These are phyloP conservation scores for Aselliscus stoliczkanus DNA, from an alignment of 2,797 vertebrate genomes.

Conservation along the genomic window DNA sequence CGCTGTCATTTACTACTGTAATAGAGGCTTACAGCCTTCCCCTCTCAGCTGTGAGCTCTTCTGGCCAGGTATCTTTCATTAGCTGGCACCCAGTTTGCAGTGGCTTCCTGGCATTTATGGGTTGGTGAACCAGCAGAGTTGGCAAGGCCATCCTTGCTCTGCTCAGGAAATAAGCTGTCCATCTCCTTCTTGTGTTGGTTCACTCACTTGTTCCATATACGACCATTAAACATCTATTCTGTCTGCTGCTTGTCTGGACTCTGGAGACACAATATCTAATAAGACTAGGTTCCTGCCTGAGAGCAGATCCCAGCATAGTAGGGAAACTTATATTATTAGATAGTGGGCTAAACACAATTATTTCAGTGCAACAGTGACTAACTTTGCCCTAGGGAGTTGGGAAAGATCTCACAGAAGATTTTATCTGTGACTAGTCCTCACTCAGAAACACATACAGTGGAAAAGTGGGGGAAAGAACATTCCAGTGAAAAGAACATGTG, in stretches of 20 bases:
- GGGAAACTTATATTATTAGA: neutral
- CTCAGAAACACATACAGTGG: neutral
- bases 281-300: neutral
- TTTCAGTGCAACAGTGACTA: neutral
- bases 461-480: neutral
- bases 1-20: neutral
- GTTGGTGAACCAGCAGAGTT: fast-evolving
- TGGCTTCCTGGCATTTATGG: neutral
- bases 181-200: neutral
- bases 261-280: neutral
- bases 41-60: neutral
- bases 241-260: neutral
- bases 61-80: neutral
- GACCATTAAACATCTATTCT: fast-evolving
- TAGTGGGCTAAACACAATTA: neutral
- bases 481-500: neutral
- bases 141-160: neutral
- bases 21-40: neutral
- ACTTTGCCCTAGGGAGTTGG: neutral
- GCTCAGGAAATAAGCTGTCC: neutral
- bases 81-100: too few species aligned
- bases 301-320: neutral
- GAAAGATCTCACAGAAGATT: neutral
- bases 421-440: neutral
- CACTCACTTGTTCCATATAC: neutral